Evolutionary conservation across 2,888 invertebrate species (phyloP), one percentile per base, ranked within the genome.

Genomic region (Rhagophthalmus giganteus): DNA sequence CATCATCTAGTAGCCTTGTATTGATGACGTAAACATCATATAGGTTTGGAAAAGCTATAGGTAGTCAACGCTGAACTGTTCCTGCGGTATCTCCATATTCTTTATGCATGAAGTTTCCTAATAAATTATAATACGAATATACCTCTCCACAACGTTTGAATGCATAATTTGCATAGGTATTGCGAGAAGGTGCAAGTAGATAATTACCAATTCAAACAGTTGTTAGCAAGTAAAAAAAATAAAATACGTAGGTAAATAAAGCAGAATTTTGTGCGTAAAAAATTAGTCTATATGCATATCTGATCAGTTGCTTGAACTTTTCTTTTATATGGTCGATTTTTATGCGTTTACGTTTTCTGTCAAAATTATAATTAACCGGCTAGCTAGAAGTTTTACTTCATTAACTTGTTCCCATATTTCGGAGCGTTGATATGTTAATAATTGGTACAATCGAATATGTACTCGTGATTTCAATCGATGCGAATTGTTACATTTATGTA

Each of bases 151-250:
- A 38, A 44, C 44, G 53, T 50, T 30, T 30, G 46, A 38, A 48
- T 46, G 50, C 50, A 47, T 44, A 50, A 58, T 58, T 58, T 58
- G 55, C 55, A 58, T 58, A n/a, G n/a, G n/a, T n/a, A 58, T 55
- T 54, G 54, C 53, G 57, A 49, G 55, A 48, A 45, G 49, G 42
- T 55, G 48, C 57, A 57, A 55, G 55, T 58, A 54, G 37, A 48
- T 55, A 55, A 58, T 58, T 57, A 57, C 54, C 57, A 54, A 54
- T 56, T 56, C 56, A 56, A 53, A 49, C 49, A 49, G 53, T 46
- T 49, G 41, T 31, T 34, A 39, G 38, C 38, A 44, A 41, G 52
- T 42, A 55, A 52, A 53, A 48, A 55, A 38, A 27, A 31, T 12
- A 7, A 14, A 28, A 37, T 41, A n/a, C n/a, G n/a, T n/a, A n/a